Percentiles rank a stretch among this genome's conserved stretches.
Evolutionary conservation across 2,113 vertebrate genomes (phyloP).

Genomic region (Brevimyrus niger): DNA sequence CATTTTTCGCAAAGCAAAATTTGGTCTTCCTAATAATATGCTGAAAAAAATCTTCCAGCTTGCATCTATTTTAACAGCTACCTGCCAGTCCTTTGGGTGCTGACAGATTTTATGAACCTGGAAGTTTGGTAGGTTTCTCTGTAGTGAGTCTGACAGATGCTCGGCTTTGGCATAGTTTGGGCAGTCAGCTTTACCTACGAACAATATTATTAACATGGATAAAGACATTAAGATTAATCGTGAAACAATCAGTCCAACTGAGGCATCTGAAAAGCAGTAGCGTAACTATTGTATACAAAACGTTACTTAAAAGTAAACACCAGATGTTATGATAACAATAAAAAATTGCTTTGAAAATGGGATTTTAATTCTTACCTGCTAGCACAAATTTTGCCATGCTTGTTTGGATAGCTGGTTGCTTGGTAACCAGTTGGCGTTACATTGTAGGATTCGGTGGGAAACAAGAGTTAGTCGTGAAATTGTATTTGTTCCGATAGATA

Average conservation of each 20-base stretch:
- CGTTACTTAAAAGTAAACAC: not conserved
- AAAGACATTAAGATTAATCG: not conserved
- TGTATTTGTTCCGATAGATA: not conserved
- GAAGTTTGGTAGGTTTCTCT: constrained; percentile 73
- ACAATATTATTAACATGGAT: not conserved
- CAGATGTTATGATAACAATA: not conserved
- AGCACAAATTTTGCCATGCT: constrained; percentile 68
- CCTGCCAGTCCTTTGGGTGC: constrained; percentile 77
- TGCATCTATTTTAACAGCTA: constrained; percentile 40
- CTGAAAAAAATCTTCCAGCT: not conserved
- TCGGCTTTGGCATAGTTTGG: constrained; percentile 83
- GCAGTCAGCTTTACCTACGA: constrained; percentile 75
- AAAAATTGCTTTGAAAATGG: not conserved
- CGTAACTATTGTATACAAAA: not conserved
- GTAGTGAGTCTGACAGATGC: constrained; percentile 73
- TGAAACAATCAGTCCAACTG: not conserved
- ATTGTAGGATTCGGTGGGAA: not conserved
- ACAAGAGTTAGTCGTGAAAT: not conserved
- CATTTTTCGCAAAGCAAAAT: not conserved
- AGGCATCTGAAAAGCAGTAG: not conserved
- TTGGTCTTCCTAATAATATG: not conserved
- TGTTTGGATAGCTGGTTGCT: constrained; percentile 40
- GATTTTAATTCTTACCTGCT: constrained; percentile 48
- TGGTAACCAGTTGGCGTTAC: constrained; percentile 29
- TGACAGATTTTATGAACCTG: constrained; percentile 71